phyloP scores from a whole-genome alignment of 1,140 invertebrate genomes.

The Heliothis subflexa region DNA sequence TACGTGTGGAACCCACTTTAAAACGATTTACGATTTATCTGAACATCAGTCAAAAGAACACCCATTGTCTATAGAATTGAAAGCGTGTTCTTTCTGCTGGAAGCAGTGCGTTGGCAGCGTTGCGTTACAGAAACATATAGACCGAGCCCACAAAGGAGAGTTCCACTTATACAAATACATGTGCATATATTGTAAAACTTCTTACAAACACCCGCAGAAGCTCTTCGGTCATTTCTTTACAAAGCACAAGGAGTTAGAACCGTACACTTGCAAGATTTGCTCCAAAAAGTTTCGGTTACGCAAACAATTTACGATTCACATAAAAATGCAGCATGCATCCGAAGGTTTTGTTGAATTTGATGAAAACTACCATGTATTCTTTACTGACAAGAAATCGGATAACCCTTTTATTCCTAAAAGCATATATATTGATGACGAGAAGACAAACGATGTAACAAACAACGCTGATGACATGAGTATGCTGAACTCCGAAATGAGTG shows the following conservation, averaged over 20 bases:
- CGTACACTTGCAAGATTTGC: slow-evolving; percentile 76
- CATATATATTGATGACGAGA: slow-evolving; percentile 13
- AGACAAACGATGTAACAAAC: neutral
- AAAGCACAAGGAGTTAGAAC: slow-evolving; percentile 69
- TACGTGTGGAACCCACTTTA: slow-evolving; percentile 57
- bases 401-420: slow-evolving; percentile 60
- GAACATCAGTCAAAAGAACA: slow-evolving; percentile 62
- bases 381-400: slow-evolving; percentile 67
- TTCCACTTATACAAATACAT: slow-evolving; percentile 73
- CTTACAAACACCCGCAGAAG: slow-evolving; percentile 73
- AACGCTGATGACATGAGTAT: slow-evolving; percentile 23
- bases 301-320: slow-evolving; percentile 75
- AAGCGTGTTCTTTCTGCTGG: slow-evolving; percentile 67
- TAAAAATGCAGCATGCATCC: slow-evolving; percentile 72
- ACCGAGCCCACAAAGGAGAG: slow-evolving; percentile 60
- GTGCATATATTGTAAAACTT: slow-evolving; percentile 66
- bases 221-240: slow-evolving; percentile 73
- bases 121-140: slow-evolving; percentile 69
- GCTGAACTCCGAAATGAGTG: slow-evolving; percentile 45
- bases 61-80: slow-evolving; percentile 50
- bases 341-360: slow-evolving; percentile 77
- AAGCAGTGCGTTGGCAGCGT: slow-evolving; percentile 64
- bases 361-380: slow-evolving; percentile 75
- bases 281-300: slow-evolving; percentile 68
- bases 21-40: slow-evolving; percentile 56